Evolutionary conservation across 2,888 invertebrate genomes (phyloP), one percentile per base, ranked within the genome.

Genomic region (Buathra laborator): DNA sequence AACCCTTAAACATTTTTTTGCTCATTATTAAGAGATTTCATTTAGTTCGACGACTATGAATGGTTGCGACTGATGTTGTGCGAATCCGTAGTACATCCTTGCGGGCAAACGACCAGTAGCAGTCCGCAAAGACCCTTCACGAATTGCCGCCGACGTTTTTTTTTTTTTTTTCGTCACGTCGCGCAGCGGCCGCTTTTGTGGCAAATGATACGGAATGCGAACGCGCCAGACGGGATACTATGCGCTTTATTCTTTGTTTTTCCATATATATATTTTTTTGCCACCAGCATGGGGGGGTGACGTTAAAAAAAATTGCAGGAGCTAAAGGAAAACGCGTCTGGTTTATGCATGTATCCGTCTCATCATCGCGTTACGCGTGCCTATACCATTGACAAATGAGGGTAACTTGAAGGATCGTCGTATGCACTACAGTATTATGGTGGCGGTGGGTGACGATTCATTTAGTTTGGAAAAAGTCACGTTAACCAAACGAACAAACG

Each of bases 181-280:
- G 75, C 64, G 62, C 64, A 10, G 64, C 44, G 75, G 16, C 70
- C 62, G 56, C 78, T 85, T 84, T 78, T 72, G 75, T 79, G 75
- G 48, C 74, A 71, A 83, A 83, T 83, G 62, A 74, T 70, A 79
- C 46, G 70, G 71, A 71, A 85, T 59, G 78, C 70, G 29, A 81
- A 71, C 43, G 66, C 70, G 84, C 84, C 84, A 85, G 84, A 85
- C 84, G 77, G 32, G 56, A 46, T 64, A 32, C 74, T 64, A 29
- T 62, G 32, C 48, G 62, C 32, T 70, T n/a, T 66, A 7, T 71
- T 29, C 51, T 75, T 70, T 75, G 46, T 67, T 72, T 67, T 64
- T 64, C 44, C 16, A 64, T 32, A 32, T 37, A 53, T 56, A 48
- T 43, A 19, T 75, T n/a, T 64, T 48, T 51, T 56, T 67, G 59